These are phyloP conservation scores for Cryptoprocta ferox DNA, from an alignment of 2,797 vertebrate species.

Conservation along the genomic window DNA sequence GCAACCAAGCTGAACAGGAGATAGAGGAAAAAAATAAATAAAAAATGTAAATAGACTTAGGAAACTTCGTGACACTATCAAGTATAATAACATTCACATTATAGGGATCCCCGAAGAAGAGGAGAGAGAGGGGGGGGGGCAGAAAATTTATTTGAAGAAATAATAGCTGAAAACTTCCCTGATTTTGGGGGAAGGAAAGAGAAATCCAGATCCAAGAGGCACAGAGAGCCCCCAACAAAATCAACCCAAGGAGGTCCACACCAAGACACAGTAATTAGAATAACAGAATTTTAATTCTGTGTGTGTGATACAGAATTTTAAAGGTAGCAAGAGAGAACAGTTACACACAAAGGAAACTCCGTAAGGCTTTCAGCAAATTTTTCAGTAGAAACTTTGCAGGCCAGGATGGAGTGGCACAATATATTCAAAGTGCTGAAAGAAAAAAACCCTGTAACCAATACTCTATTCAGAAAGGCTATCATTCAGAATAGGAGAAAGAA, in stretches of 20 bases:
- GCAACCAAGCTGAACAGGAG: not conserved
- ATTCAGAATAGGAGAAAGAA: too few relatives aligned
- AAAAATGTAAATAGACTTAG: not conserved
- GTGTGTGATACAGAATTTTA: too few relatives aligned
- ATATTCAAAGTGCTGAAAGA: too few relatives aligned
- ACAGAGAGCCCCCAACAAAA: not conserved
- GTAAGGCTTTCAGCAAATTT: too few relatives aligned
- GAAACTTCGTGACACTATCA: not conserved
- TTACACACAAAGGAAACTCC: too few relatives aligned
- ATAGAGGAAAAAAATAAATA: not conserved
- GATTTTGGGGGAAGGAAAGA: not conserved
- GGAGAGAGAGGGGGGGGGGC: too few relatives aligned
- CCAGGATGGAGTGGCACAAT: too few relatives aligned
- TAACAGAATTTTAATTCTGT: too few relatives aligned
- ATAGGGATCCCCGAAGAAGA: not conserved
- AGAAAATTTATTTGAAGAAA: not conserved
- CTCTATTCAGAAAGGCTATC: too few relatives aligned
- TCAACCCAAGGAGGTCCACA: not conserved
- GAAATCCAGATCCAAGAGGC: not conserved
- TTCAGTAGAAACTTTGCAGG: too few relatives aligned
- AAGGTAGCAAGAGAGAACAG: too few relatives aligned
- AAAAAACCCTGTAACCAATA: too few relatives aligned
- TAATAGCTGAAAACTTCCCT: not conserved
- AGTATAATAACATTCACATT: not conserved
- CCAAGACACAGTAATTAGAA: not conserved